Base-by-base conservation (phyloP, 2,888 invertebrate genomes). In the Carpatolechia fugitivella region DNA sequence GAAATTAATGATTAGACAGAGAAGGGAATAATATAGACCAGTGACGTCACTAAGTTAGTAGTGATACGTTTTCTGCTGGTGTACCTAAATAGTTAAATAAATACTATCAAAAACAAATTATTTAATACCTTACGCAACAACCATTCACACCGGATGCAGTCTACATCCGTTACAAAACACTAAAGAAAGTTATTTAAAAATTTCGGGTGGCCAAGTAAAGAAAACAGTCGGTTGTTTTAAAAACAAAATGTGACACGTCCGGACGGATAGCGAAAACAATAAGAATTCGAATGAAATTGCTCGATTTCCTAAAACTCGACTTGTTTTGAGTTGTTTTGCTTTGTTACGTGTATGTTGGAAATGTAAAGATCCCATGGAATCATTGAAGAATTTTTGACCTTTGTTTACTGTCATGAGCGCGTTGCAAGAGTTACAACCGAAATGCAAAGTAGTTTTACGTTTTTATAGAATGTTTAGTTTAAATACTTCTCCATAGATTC, bases 181-280 rank as follows among this genome's bases (percentile, higher is more conserved):
- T 49, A 36, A 50, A 66, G 62, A 69, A 62, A 63, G 58, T 65
- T 66, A 68, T 72, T 72, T 69, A 65, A 69, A 74, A 69, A 64
- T 65, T 68, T 66, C 61, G 59, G 52, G 57, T 58, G 62, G 59
- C 57, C 64, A 59, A 70, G 76, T 75, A 74, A 49, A 50, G 73
- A 50, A 50, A 82, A 82, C 76, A 78, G 57, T 56, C 55, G 44
- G 11, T 56, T 79, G 80, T 82, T 81, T 69, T 72, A 70, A 81
- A 72, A 84, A 84, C 79, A 78, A 64, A 55, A 53, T 61, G 57
- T 72, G 72, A 68, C 71, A 74, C 20, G 31, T 6, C 66, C 68
- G 78, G 76, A 74, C 67, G 35, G 24, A n/a, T 30, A 36, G 52
- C 8, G 56, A 59, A 57, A 57, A 57, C 56, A 57, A 44, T 16